Conservation (phyloP, 2,888 invertebrate genomes). For the Aphodius granarius region DNA sequence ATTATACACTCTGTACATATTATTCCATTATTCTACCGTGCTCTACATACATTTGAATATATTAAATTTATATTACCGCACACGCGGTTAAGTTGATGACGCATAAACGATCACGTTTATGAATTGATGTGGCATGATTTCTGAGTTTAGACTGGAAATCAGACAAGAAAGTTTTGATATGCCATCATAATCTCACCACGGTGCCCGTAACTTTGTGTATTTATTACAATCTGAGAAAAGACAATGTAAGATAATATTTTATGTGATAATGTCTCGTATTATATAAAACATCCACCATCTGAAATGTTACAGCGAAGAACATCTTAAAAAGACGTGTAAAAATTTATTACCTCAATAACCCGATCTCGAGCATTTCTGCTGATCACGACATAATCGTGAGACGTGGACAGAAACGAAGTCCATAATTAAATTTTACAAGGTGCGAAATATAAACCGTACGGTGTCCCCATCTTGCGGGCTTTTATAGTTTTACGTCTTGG, state of each 20-base stretch:
- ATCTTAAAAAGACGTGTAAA: neutral
- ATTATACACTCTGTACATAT: neutral
- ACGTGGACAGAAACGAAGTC: neutral
- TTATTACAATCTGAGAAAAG: neutral
- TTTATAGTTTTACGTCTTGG: neutral
- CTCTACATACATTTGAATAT: constrained; percentile 21
- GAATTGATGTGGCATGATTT: too few relatives aligned
- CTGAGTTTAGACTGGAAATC: too few relatives aligned
- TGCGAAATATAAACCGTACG: neutral
- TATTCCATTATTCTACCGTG: constrained; percentile 16
- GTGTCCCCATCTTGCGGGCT: neutral
- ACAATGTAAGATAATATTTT: neutral
- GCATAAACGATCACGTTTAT: neutral
- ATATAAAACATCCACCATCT: neutral
- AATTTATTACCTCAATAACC: neutral
- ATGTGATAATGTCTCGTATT: neutral
- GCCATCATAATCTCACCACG: too few relatives aligned
- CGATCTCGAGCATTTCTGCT: neutral
- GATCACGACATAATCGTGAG: neutral
- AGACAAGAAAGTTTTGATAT: too few relatives aligned
- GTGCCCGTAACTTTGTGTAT: too few relatives aligned
- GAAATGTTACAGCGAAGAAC: neutral
- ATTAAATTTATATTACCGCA: constrained; percentile 22
- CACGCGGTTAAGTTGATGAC: constrained; percentile 15
- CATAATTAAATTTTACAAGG: neutral